Percentiles rank a stretch among this genome's conserved stretches.
Conservation (phyloP, 2,113 vertebrate species). For the Pogonocichla stellata region DNA sequence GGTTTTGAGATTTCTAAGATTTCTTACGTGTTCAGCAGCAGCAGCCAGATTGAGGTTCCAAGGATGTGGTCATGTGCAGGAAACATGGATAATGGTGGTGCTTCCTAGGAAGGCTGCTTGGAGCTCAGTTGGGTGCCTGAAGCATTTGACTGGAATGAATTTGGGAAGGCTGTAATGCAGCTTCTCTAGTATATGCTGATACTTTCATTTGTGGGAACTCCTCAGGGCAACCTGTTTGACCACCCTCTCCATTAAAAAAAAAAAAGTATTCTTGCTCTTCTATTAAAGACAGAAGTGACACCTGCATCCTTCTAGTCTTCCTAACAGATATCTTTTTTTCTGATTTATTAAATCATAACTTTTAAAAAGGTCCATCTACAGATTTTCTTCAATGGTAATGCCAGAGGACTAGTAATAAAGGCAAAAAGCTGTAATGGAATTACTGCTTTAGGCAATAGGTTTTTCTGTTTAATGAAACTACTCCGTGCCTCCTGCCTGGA, state of each 20-base stretch:
- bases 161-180: not conserved
- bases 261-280: not conserved
- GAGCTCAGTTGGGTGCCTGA: not conserved
- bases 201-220: not conserved
- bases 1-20: not conserved
- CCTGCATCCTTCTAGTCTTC: not conserved
- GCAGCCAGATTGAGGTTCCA: not conserved
- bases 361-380: not conserved
- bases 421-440: not conserved
- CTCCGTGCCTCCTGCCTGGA: not conserved
- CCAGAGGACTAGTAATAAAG: not conserved
- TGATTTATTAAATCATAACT: not conserved
- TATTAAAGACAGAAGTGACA: not conserved
- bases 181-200: not conserved
- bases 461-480: not conserved
- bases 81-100: not conserved
- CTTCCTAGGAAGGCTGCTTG: not conserved
- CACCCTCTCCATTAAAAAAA: not conserved
- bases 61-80: accelerated
- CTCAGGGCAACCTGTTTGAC: not conserved
- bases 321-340: not conserved
- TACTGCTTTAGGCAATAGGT: not conserved
- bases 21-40: not conserved
- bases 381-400: not conserved
- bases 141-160: not conserved